Evolutionary conservation across 2,797 vertebrate species (phyloP).

Genomic region (Jordanella pulchra): DNA sequence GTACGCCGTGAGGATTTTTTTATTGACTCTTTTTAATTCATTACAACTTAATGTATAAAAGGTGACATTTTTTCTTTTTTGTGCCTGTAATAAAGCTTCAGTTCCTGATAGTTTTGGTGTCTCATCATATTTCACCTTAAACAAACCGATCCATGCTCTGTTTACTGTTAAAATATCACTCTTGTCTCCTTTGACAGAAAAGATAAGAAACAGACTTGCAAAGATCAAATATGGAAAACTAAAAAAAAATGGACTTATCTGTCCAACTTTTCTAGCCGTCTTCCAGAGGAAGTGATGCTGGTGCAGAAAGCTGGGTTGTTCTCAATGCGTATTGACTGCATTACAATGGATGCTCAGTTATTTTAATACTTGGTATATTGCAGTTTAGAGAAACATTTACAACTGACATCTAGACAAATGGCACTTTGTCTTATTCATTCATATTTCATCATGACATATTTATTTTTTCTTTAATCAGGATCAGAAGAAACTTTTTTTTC

Average conservation of each 20-base stretch:
- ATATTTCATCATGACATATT: not conserved
- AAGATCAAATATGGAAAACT: slow-evolving; percentile 12
- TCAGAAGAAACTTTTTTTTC: not conserved
- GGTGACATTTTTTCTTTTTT: not conserved
- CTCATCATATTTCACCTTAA: slow-evolving; percentile 1
- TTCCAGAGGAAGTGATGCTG: not conserved
- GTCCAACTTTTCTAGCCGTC: not conserved
- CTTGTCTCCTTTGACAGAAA: not conserved
- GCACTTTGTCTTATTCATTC: not conserved
- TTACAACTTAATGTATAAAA: not conserved
- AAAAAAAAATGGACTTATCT: slow-evolving; percentile 1
- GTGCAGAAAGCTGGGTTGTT: not conserved
- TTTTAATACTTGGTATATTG: not conserved
- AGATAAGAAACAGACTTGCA: slow-evolving; percentile 34
- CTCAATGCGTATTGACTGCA: not conserved
- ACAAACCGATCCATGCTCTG: not conserved
- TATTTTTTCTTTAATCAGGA: not conserved
- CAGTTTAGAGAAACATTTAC: not conserved
- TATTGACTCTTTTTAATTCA: slow-evolving; percentile 1
- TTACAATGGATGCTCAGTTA: not conserved
- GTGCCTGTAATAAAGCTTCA: not conserved
- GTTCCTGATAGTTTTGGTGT: not conserved
- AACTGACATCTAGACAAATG: not conserved
- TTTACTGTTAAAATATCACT: slow-evolving; percentile 10
- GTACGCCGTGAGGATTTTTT: not conserved